Percentiles rank a stretch among this genome's conserved stretches.
Conservation (phyloP, 2,797 vertebrate genomes). For the Spheniscus humboldti region DNA sequence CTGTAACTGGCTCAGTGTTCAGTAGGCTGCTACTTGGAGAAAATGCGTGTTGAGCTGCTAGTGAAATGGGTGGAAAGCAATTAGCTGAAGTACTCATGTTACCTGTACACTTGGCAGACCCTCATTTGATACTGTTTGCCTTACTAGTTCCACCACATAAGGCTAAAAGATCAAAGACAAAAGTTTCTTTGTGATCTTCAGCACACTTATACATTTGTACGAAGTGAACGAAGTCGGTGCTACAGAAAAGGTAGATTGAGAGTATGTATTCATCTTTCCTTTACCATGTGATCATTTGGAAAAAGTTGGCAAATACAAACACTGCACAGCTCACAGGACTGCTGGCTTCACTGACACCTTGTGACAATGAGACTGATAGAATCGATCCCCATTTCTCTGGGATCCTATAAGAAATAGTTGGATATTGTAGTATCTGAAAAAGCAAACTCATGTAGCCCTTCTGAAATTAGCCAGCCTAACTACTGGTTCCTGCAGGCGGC, state of each 20-base stretch:
- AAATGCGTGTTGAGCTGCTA: neutral
- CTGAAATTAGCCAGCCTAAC: neutral
- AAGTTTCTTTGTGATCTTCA: neutral
- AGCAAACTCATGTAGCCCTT: neutral
- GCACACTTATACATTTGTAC: neutral
- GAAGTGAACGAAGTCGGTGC: neutral
- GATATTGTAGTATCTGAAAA: neutral
- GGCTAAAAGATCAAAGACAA: neutral
- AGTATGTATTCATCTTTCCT: neutral
- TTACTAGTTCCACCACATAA: neutral
- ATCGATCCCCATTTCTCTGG: neutral
- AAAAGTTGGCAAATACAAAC: neutral
- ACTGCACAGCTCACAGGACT: neutral
- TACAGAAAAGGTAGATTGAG: neutral
- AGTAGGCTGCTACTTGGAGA: neutral
- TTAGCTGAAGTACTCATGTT: neutral
- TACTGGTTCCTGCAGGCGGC: neutral
- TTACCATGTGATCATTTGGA: neutral
- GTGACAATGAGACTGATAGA: neutral
- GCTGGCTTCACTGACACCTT: neutral
- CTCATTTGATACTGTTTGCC: neutral
- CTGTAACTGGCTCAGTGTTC: neutral
- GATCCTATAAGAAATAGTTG: neutral
- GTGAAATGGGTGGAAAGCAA: neutral
- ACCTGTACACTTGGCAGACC: neutral